phyloP scores from a whole-genome alignment of 2,113 vertebrate genomes.

The Pedionomus torquatus region DNA sequence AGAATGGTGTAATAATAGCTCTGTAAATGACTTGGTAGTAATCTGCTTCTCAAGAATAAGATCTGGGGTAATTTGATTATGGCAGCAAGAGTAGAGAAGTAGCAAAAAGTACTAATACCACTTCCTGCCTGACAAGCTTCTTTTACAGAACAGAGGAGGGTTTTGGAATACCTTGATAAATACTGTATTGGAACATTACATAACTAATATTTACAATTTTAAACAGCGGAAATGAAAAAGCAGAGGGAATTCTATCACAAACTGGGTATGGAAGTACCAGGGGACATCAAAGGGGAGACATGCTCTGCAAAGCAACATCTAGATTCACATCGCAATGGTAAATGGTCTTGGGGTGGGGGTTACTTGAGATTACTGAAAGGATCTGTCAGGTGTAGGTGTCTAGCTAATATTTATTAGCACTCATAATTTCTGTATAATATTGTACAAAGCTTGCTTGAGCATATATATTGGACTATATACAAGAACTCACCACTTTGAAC shows the following conservation, averaged over 20 bases:
- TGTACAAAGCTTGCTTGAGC: neutral
- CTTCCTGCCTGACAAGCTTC: neutral
- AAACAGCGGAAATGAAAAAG: slow-evolving; percentile 91
- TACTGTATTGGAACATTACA: neutral
- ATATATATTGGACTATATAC: neutral
- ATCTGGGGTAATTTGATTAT: neutral
- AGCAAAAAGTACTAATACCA: neutral
- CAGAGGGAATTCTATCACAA: slow-evolving; percentile 97
- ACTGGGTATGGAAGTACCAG: slow-evolving; percentile 94
- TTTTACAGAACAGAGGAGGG: neutral
- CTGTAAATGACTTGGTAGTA: neutral
- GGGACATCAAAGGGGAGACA: slow-evolving; percentile 91
- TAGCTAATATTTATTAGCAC: neutral
- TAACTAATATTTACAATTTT: slow-evolving; percentile 31
- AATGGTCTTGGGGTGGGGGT: neutral
- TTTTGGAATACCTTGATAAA: neutral
- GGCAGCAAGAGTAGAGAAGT: neutral
- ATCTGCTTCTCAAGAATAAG: neutral
- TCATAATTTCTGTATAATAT: neutral
- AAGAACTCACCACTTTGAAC: neutral
- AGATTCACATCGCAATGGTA: slow-evolving; percentile 88
- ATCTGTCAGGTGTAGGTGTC: neutral
- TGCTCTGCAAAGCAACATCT: slow-evolving; percentile 87
- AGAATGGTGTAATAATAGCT: neutral
- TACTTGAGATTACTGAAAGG: neutral